These are phyloP conservation scores for Thomomys bottae DNA, from an alignment of 2,113 vertebrate genomes.

Conservation along the genomic window DNA sequence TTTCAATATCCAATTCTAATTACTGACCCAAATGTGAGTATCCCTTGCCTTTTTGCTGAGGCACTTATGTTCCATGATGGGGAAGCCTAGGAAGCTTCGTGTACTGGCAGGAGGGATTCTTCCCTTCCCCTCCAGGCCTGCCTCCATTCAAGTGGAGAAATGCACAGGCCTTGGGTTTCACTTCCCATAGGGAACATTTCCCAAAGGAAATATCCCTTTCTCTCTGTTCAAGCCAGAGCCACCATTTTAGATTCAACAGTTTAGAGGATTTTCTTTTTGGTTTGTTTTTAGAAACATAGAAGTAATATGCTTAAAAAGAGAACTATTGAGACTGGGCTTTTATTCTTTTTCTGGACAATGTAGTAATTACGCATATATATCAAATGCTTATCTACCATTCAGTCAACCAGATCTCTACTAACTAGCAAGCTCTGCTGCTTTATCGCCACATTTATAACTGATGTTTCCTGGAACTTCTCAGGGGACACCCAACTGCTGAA, in stretches of 20 bases:
- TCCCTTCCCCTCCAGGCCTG: not conserved
- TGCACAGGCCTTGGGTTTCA: not conserved
- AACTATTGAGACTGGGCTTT: not conserved
- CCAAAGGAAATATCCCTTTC: not conserved
- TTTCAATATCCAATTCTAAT: too few relatives aligned
- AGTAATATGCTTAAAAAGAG: not conserved
- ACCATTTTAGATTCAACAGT: not conserved
- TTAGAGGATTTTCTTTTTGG: too few relatives aligned
- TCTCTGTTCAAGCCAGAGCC: not conserved
- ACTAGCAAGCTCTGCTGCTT: constrained; percentile 13
- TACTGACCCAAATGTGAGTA: not conserved
- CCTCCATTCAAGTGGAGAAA: not conserved
- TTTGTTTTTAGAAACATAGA: constrained; percentile 2
- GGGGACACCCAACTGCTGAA: not conserved
- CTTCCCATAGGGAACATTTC: not conserved
- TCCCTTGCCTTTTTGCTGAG: not conserved
- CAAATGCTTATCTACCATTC: constrained; percentile 28
- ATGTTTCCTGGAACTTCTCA: not conserved
- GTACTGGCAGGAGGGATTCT: not conserved
- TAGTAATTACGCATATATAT: not conserved
- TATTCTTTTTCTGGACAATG: not conserved
- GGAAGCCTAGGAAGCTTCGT: not conserved
- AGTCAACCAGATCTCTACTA: not conserved
- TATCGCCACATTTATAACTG: constrained; percentile 14
- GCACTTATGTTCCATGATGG: not conserved